Evolutionary conservation across 2,113 vertebrate genomes (phyloP), one percentile per base, ranked within the genome.

Genomic region (Pristiophorus japonicus): DNA sequence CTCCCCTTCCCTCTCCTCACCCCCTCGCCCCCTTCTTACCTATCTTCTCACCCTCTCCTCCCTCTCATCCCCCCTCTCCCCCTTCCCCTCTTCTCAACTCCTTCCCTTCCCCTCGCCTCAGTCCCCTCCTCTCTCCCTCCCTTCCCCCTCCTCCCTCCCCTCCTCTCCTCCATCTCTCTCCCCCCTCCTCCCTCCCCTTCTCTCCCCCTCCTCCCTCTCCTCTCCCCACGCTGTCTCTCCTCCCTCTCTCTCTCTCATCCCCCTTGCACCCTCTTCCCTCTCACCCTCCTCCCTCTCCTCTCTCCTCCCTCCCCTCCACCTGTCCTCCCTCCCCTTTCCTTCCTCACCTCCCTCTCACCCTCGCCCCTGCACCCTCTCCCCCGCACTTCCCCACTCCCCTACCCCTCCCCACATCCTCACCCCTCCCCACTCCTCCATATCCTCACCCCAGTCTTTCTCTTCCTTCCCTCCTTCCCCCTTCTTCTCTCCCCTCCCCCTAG

Each of bases 321-420:
- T 30, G 24, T 8, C 1, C 27, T 47, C 3, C 8, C 24, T 4
- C 8, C 27, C 11, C 27, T 8, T 2, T 8, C 7, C 1, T 11
- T 0, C 10, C 27, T 1, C 0, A 16, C 14, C 18, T 22, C 5
- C 2, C 38, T 2, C 1, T 22, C 38, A 45, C 47, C 7, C 0
- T 47, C 24, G 0, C 7, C 5, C 27, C 12, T 2, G 0, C 38
- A 3, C 4, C 20, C 84, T 20, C 78, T 38, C 4, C 4, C n/a
- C n/a, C n/a, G n/a, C n/a, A n/a, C 14, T 38, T 12, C n/a, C 4
- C 4, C n/a, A 16, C 38, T 11, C 75, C 4, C 7, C 0, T 7
- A n/a, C 16, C 1, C 34, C 12, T 11, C 38, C 3, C n/a, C 16
- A 6, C 12, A 30, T 5, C 0, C n/a, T n/a, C n/a, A n/a, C n/a